Conservation (phyloP, 2,888 invertebrate species). For the Oscheius sp. region DNA sequence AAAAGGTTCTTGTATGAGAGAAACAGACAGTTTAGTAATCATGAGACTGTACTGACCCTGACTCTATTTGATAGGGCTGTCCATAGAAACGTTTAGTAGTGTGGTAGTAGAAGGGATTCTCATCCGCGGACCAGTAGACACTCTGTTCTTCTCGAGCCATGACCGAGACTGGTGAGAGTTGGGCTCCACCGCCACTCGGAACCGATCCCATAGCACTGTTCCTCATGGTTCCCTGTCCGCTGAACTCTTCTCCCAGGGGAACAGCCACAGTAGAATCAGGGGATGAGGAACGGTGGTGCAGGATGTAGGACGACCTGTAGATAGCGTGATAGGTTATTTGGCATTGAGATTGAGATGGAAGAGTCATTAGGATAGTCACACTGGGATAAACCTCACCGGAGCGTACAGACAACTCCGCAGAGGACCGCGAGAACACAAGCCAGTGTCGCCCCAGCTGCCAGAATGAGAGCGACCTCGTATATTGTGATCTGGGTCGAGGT, state of each 20-base stretch:
- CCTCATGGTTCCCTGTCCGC: constrained; percentile 51
- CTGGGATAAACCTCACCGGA: constrained; percentile 49
- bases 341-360: too few relatives aligned
- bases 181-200: constrained; percentile 23
- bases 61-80: constrained; percentile 70
- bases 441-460: constrained; percentile 67
- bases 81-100: constrained; percentile 70
- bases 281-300: constrained; percentile 63
- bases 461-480: constrained; percentile 63
- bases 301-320: constrained; percentile 66
- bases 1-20: constrained; percentile 15
- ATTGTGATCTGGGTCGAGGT: constrained; percentile 55
- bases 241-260: constrained; percentile 59
- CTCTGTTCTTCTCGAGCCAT: constrained; percentile 72
- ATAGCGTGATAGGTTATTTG: too few relatives aligned
- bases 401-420: constrained; percentile 62
- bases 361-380: background rate
- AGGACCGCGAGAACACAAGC: constrained; percentile 67
- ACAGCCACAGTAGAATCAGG: constrained; percentile 59
- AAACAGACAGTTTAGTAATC: background rate
- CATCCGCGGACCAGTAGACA: constrained; percentile 73
- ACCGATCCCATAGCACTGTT: constrained; percentile 26
- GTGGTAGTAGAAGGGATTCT: constrained; percentile 72
- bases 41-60: constrained; percentile 50
- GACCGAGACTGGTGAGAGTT: constrained; percentile 38